phyloP scores from a whole-genome alignment of 2,797 vertebrate genomes.

The Clarias pachynema region DNA sequence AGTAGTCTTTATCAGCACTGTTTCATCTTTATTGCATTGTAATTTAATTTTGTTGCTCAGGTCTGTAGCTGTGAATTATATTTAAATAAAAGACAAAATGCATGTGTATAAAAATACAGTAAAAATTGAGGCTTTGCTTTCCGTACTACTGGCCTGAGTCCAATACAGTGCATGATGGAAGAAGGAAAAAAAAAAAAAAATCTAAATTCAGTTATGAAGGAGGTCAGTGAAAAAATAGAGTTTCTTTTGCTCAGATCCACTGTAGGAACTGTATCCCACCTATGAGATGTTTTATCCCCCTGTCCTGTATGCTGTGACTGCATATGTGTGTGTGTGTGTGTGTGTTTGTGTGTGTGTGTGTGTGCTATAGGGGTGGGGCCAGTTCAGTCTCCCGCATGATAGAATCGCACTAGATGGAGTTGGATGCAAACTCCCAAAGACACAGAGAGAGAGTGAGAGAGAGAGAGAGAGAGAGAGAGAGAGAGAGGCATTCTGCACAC shows the following conservation, averaged over 20 bases:
- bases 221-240: not conserved
- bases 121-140: not conserved
- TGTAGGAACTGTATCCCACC: conserved; percentile 42
- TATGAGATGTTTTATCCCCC: conserved; percentile 65
- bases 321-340: not conserved
- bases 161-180: conserved; percentile 21
- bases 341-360: not conserved
- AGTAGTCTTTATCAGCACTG: not conserved
- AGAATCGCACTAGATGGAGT: conserved; percentile 74
- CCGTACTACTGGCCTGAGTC: not conserved
- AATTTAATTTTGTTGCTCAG: not conserved
- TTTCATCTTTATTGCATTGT: not conserved
- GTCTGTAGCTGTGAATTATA: not conserved
- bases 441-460: conserved; percentile 10
- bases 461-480: not conserved
- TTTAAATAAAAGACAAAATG: not conserved
- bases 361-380: conserved; percentile 74
- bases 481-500: conserved; percentile 35
- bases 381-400: conserved; percentile 66
- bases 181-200: not conserved
- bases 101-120: not conserved
- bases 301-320: conserved; percentile 16
- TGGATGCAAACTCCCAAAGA: conserved; percentile 75
- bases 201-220: not conserved
- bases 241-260: not conserved